Conservation (phyloP, 2,888 invertebrate species). For the Eugnorisma glareosa region DNA sequence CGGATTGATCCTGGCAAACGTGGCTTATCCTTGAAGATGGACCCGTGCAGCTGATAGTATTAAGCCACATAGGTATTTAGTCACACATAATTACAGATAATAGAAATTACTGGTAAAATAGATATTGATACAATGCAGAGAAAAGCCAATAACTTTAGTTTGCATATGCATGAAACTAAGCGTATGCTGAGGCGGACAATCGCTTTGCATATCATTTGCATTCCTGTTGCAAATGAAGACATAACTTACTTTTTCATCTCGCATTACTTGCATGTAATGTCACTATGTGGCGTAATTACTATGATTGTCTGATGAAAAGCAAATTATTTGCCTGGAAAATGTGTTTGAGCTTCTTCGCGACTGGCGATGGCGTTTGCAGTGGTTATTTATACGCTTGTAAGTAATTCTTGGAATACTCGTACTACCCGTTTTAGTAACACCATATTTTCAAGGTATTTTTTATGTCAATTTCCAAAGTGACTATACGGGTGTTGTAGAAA, state of each 20-base stretch:
- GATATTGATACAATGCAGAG: not conserved
- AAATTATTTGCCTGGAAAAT: not conserved
- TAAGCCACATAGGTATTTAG: too few species aligned
- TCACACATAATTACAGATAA: not conserved
- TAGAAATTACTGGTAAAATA: not conserved
- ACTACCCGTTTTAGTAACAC: too few species aligned
- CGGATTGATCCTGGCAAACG: not conserved
- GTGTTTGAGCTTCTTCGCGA: not conserved
- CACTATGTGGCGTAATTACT: slow-evolving; percentile 2
- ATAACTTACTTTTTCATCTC: slow-evolving; percentile 42
- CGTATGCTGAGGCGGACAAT: slow-evolving; percentile 31
- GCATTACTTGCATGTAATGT: not conserved
- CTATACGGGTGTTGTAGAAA: too few species aligned
- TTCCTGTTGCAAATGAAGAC: slow-evolving; percentile 33
- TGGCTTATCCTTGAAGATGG: not conserved
- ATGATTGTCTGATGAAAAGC: not conserved
- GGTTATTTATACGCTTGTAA: not conserved
- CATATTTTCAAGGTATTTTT: too few species aligned
- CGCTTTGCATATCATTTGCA: slow-evolving; percentile 60
- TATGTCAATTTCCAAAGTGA: too few species aligned
- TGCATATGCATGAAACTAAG: slow-evolving; percentile 47
- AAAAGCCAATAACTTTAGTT: slow-evolving; percentile 20
- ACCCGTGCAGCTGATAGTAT: not conserved
- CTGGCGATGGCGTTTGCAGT: not conserved
- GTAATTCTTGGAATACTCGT: not conserved